Evolutionary conservation across 1,140 invertebrate species (phyloP).

Genomic region (Pogonomyrmex barbatus): DNA sequence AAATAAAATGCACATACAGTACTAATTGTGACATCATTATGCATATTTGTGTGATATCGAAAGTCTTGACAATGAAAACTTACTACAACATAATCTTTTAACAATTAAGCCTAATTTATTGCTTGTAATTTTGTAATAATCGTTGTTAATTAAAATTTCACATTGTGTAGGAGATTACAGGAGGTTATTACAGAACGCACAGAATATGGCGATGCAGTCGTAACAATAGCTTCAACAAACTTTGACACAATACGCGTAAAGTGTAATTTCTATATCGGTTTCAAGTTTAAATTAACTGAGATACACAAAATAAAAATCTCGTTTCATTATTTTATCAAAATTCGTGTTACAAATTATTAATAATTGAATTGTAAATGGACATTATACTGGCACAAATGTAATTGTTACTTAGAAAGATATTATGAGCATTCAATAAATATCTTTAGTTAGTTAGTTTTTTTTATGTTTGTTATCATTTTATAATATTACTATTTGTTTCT

Average conservation of each 20-base stretch:
- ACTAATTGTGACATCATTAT: not conserved
- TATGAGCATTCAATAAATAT: not conserved
- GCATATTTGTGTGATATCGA: not conserved
- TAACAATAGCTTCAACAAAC: not conserved
- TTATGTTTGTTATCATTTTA: not conserved
- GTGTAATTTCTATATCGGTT: not conserved
- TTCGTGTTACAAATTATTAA: not conserved
- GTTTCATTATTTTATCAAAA: not conserved
- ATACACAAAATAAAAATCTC: not conserved
- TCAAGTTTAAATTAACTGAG: not conserved
- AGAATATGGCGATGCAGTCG: not conserved
- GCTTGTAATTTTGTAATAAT: not conserved
- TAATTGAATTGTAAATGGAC: not conserved
- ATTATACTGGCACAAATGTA: not conserved
- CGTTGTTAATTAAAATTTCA: not conserved
- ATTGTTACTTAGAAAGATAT: not conserved
- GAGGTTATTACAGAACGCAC: not conserved
- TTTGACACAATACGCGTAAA: not conserved
- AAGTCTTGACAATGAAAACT: not conserved
- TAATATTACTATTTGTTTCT: not conserved
- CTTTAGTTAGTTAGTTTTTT: not conserved
- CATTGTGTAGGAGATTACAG: not conserved
- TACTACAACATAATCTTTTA: not conserved
- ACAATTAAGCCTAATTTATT: slow-evolving; percentile 14
- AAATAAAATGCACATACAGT: not conserved